Conservation (phyloP, 2,113 vertebrate species). For the Cyrtonyx montezumae region DNA sequence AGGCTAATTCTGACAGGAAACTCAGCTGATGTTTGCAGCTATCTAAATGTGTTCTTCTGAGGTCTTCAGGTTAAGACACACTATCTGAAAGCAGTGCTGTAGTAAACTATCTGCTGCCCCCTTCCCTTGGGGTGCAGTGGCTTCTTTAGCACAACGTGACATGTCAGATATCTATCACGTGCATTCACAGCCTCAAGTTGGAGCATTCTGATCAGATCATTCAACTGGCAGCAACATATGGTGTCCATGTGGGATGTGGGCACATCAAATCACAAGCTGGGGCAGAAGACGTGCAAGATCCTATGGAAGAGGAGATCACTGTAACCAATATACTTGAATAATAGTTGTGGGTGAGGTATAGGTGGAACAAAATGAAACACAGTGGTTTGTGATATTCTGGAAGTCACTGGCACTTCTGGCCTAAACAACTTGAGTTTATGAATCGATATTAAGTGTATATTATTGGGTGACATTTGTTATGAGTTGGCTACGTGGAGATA, state of each 20-base stretch:
- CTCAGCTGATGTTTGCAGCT: background rate
- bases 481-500: background rate
- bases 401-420: background rate
- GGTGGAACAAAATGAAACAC: background rate
- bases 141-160: fast-evolving
- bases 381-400: background rate
- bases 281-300: background rate
- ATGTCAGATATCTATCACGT: background rate
- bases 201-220: background rate
- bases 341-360: background rate
- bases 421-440: background rate
- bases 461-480: background rate
- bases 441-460: background rate
- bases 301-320: background rate
- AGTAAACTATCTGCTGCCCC: background rate
- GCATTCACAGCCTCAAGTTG: fast-evolving
- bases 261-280: background rate
- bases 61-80: background rate
- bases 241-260: background rate
- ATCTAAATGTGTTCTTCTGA: background rate
- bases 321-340: background rate
- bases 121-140: background rate
- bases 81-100: background rate
- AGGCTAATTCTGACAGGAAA: background rate
- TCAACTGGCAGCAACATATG: background rate